phyloP scores from a whole-genome alignment of 1,140 invertebrate species.

The Laodelphax striatellus region DNA sequence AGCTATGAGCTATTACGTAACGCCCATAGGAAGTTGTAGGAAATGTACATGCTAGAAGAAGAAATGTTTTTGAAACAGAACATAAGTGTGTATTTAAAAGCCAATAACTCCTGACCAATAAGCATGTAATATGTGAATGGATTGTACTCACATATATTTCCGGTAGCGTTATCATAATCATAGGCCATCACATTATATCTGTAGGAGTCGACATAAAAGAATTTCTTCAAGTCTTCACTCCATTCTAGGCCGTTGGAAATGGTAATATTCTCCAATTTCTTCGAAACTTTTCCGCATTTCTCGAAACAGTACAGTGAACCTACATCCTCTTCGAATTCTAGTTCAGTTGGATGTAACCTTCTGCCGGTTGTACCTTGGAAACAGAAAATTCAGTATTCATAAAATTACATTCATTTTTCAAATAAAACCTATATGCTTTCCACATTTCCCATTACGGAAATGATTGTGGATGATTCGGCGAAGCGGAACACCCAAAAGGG shows the following conservation, averaged over 20 bases:
- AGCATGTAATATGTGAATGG: neutral
- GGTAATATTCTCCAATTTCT: neutral
- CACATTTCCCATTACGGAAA: too few species aligned
- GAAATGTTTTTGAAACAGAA: too few species aligned
- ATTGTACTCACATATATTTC: slow-evolving; percentile 15
- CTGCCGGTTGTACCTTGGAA: neutral
- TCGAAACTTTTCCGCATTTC: neutral
- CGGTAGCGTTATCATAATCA: slow-evolving; percentile 10
- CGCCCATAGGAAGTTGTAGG: too few species aligned
- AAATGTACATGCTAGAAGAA: too few species aligned
- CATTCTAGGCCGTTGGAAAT: slow-evolving; percentile 39
- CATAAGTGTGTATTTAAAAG: too few species aligned
- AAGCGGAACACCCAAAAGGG: too few species aligned
- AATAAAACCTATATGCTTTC: too few species aligned
- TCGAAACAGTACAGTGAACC: neutral
- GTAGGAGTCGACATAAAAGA: slow-evolving; percentile 22
- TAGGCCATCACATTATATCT: slow-evolving; percentile 9
- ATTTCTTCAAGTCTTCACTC: slow-evolving; percentile 31
- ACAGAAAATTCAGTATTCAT: neutral
- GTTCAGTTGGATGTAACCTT: neutral
- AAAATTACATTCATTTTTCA: too few species aligned
- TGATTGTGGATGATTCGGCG: too few species aligned
- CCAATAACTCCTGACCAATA: too few species aligned
- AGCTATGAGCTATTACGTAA: too few species aligned
- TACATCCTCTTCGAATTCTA: neutral